Base-by-base conservation (phyloP, 2,113 vertebrate species). In the Eulemur rufifrons region DNA sequence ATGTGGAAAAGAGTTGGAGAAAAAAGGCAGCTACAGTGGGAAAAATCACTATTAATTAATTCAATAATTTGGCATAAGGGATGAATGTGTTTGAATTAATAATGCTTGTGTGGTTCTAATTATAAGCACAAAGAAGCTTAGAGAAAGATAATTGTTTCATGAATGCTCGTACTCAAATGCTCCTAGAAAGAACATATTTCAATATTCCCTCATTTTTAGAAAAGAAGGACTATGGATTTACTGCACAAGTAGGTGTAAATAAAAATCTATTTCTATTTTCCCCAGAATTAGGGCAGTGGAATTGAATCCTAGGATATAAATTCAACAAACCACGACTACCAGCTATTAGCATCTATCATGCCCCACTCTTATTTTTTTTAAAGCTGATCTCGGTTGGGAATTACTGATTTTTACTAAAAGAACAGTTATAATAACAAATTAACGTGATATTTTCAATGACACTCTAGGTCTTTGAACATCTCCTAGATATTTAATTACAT, bases 321-420 rank as follows among this genome's bases (percentile, higher is more conserved):
- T 68, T 89, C 76, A 50, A 81, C 34, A 94, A 66, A 27, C 39
- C 71, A 86, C 45, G 47, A 89, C 8, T 93, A 86, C 39, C 32
- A 78, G 10, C 52, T 95, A 63, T 61, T 29, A 64, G 47, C 94
- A 92, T 86, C 92, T 47, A 50, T 34, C 97, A 89, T 95, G 85
- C 50, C 59, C 59, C 74, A 52, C 34, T 12, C 15, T 0, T 42
- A 17, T 95, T 83, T 91, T 94, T 88, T 1, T 34, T 76, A 34
- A 84, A 78, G 20, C 52, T 71, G 11, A 45, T 64, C 54, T 21
- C 7, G 0, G 20, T 73, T 42, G 21, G 20, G 8, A 20, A 64
- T 96, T 92, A 80, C 68, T 83, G 83, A 59, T 13, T 91, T 82
- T 92, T 47, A 63, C 32, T 76, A 61, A 37, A 78, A 97, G 74